A percentile compares a stretch with the other conserved stretches of the same genome.
phyloP scores from a whole-genome alignment of 2,113 vertebrate genomes.

The Pandion haliaetus region DNA sequence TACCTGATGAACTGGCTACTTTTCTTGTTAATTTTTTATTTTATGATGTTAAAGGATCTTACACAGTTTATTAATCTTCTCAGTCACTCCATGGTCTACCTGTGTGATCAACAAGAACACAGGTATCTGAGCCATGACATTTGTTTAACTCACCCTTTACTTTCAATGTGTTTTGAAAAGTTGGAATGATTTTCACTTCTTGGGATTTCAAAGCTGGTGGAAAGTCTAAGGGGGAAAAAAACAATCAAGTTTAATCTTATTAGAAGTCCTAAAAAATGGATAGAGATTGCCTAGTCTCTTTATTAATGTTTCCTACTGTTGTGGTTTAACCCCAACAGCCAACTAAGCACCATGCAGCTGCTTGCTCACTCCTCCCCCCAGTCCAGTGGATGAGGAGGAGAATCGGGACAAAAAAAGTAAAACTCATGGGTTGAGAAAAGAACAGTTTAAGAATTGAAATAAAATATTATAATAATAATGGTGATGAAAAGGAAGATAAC shows the following conservation, averaged over 20 bases:
- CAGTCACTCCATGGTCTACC: neutral
- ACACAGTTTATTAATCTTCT: neutral
- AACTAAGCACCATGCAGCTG: no score
- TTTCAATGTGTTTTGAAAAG: slow-evolving; percentile 11
- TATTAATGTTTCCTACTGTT: neutral
- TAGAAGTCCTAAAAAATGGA: neutral
- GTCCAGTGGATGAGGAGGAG: no score
- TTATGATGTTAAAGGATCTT: neutral
- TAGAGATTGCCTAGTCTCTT: neutral
- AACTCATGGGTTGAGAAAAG: no score
- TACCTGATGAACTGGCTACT: neutral
- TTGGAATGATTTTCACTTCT: slow-evolving; percentile 28
- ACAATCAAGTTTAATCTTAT: neutral
- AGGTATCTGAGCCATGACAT: neutral
- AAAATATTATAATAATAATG: no score
- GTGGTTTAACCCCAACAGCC: no score
- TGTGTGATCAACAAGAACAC: neutral
- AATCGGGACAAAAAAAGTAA: no score
- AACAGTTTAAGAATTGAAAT: no score
- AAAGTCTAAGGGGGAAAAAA: neutral
- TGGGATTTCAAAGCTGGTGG: neutral
- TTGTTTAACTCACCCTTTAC: slow-evolving; percentile 62
- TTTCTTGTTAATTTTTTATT: neutral
- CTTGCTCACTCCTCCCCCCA: no score
- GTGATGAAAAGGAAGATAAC: no score